phyloP scores from a whole-genome alignment of 2,888 invertebrate genomes.

The Netelia inedita region DNA sequence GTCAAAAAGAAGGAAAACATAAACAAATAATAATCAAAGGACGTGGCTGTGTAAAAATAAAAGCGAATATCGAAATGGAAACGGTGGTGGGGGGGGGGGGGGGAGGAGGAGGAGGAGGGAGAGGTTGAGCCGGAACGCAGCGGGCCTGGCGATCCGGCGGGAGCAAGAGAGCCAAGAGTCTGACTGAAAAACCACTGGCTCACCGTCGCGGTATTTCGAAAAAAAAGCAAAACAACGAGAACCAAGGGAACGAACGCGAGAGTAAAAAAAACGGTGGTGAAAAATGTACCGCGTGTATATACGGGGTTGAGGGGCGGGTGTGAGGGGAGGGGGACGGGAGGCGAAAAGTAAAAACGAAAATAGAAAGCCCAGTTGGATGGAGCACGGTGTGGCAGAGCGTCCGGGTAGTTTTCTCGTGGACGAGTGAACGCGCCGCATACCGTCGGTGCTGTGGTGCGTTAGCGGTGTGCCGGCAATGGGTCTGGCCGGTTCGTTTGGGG shows the following conservation, averaged over 20 bases:
- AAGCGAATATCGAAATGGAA: constrained; percentile 14
- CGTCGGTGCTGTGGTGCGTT: constrained; percentile 49
- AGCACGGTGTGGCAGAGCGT: constrained; percentile 23
- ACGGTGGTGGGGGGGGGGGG: constrained; percentile 2
- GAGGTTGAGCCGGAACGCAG: constrained; percentile 36
- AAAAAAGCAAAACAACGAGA: constrained; percentile 37
- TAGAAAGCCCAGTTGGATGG: constrained; percentile 14
- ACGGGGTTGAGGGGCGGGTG: neutral
- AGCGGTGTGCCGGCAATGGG: constrained; percentile 54
- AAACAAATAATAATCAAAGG: constrained; percentile 20
- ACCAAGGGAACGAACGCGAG: neutral
- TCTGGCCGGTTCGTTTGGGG: constrained; percentile 49
- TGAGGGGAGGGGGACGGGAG: neutral
- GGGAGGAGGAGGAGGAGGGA: constrained; percentile 27
- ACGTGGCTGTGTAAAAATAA: neutral
- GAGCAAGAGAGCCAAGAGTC: constrained; percentile 28
- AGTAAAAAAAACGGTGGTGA: constrained; percentile 30
- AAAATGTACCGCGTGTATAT: constrained; percentile 19
- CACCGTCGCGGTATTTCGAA: constrained; percentile 18
- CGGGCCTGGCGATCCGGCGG: neutral
- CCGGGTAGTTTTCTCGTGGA: constrained; percentile 54
- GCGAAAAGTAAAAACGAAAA: constrained; percentile 24
- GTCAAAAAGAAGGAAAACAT: constrained; percentile 18
- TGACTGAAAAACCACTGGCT: constrained; percentile 20
- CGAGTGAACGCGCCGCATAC: constrained; percentile 48